These are phyloP conservation scores for Notechis scutatus DNA, from an alignment of 2,113 vertebrate genomes.

Conservation along the genomic window DNA sequence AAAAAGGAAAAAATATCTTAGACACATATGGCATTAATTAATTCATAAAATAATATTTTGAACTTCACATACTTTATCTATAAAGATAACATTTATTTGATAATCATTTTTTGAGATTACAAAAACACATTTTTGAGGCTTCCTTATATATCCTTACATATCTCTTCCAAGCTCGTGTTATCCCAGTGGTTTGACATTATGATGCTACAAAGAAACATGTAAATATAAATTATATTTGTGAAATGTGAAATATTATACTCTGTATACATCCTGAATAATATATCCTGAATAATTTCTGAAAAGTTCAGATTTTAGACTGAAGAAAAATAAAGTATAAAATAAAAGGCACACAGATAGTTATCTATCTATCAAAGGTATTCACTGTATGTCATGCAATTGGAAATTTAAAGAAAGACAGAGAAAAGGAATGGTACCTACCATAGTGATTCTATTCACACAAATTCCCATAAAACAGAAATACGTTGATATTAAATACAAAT, in stretches of 20 bases:
- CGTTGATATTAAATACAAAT: neutral
- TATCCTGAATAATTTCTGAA: neutral
- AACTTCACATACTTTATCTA: neutral
- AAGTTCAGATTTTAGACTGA: neutral
- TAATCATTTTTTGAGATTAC: conserved; percentile 29
- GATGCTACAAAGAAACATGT: neutral
- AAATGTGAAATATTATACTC: conserved; percentile 1
- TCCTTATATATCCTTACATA: conserved; percentile 10
- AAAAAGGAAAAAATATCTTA: conserved; percentile 18
- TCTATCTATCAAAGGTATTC: neutral
- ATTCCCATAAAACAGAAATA: neutral
- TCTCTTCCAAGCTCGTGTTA: conserved; percentile 3
- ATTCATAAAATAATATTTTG: conserved; percentile 22
- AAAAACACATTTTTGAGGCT: neutral
- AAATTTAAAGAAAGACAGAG: neutral
- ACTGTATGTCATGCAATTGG: neutral
- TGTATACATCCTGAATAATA: neutral
- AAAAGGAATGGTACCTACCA: neutral
- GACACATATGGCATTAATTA: neutral
- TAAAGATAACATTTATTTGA: conserved; percentile 42
- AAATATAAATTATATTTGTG: neutral
- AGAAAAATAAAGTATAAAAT: neutral
- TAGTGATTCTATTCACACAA: neutral
- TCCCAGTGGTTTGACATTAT: conserved; percentile 6
- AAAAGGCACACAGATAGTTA: neutral